A percentile compares a stretch with the other conserved stretches of the same genome.
Evolutionary conservation across 37 sponge, comb jelly and placozoan species (phyloP).

Genomic region (Geodia barretti): DNA sequence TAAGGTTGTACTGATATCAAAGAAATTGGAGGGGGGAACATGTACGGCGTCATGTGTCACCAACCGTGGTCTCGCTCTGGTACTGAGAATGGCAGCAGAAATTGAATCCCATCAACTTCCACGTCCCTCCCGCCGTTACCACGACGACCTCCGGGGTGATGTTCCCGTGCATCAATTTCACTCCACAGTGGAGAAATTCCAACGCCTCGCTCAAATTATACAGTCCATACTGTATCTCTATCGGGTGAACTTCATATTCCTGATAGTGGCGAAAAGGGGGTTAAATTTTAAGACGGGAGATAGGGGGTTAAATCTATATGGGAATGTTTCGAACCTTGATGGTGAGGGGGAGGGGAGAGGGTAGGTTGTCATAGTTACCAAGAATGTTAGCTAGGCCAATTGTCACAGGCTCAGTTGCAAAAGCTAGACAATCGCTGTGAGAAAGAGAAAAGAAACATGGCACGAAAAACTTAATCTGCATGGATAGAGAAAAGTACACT

Average conservation of each 20-base stretch:
- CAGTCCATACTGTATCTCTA: conserved; percentile 86
- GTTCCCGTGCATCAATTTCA: conserved; percentile 84
- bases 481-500: background rate
- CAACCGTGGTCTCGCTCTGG: conserved; percentile 49
- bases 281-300: background rate
- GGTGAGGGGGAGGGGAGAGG: conserved; percentile 60
- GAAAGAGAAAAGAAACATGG: background rate
- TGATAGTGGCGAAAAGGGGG: background rate
- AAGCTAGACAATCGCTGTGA: conserved; percentile 69
- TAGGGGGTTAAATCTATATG: background rate
- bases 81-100: conserved; percentile 62
- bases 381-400: conserved; percentile 79
- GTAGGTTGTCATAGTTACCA: conserved; percentile 79
- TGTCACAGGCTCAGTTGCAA: conserved; percentile 75
- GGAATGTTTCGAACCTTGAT: conserved; percentile 56
- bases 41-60: background rate
- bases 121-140: conserved; percentile 45
- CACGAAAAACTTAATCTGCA: background rate
- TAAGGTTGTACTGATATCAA: no score
- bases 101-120: conserved; percentile 87
- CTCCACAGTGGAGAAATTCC: conserved; percentile 72
- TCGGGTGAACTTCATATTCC: conserved; percentile 70
- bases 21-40: no score
- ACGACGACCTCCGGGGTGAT: conserved; percentile 54
- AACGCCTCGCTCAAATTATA: conserved; percentile 70